Evolutionary conservation across 35 echinoderm and acorn worm species (phyloP).

Genomic region (Apostichopus californicus): DNA sequence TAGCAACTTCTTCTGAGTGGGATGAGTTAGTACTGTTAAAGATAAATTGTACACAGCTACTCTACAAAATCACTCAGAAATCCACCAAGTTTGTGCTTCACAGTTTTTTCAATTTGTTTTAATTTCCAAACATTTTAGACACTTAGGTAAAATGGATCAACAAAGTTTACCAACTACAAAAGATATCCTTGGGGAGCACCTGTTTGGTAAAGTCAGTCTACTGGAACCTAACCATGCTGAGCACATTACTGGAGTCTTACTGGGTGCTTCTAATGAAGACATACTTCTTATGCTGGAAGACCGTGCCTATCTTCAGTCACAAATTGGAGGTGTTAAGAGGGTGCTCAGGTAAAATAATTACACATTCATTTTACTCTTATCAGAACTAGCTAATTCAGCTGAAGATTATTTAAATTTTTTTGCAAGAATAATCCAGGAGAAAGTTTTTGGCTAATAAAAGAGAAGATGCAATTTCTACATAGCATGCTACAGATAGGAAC

Average conservation of each 20-base stretch:
- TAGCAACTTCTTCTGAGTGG: too few species aligned
- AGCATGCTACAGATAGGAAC: too few species aligned
- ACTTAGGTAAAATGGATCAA: not conserved
- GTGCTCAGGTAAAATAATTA: conserved; percentile 19
- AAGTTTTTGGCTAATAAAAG: not conserved
- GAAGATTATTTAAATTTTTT: too few species aligned
- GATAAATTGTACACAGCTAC: too few species aligned
- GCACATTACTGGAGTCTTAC: conserved; percentile 79
- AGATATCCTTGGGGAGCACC: conserved; percentile 84
- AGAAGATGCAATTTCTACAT: not conserved
- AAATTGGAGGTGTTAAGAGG: conserved; percentile 37
- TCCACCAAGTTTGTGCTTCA: too few species aligned
- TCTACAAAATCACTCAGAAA: too few species aligned
- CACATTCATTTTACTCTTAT: too few species aligned
- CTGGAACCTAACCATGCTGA: conserved; percentile 62
- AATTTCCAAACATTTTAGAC: too few species aligned
- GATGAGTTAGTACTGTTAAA: too few species aligned
- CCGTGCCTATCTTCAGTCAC: not conserved
- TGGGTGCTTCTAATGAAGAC: conserved; percentile 83
- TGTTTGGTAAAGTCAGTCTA: conserved; percentile 65
- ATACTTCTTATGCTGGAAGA: conserved; percentile 80
- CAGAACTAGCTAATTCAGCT: too few species aligned
- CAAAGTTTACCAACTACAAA: conserved; percentile 67
- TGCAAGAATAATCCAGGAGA: too few species aligned
- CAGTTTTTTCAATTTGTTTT: too few species aligned